Evolutionary conservation across 2,888 invertebrate genomes (phyloP).

Genomic region (Nephrocerus scutellatus): DNA sequence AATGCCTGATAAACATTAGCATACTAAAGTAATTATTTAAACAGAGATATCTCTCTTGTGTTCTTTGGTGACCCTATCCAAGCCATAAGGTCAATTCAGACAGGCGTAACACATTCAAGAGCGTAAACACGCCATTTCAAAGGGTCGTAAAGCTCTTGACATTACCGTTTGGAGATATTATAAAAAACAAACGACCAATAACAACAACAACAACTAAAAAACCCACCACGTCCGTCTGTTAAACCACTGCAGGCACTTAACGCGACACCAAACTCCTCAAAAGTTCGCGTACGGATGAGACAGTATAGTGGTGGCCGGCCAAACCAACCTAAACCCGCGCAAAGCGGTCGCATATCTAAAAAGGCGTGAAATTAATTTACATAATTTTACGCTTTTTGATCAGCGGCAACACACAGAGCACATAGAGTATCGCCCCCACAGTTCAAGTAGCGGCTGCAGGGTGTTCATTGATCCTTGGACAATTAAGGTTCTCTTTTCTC

Average conservation of each 20-base stretch:
- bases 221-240: too few species aligned
- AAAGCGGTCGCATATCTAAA: conserved; percentile 45
- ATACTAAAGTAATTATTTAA: too few species aligned
- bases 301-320: too few species aligned
- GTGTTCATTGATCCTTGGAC: conserved; percentile 27
- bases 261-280: too few species aligned
- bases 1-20: too few species aligned
- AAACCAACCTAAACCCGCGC: too few species aligned
- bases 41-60: too few species aligned
- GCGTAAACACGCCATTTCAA: conserved; percentile 23
- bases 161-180: too few species aligned
- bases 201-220: conserved; percentile 18
- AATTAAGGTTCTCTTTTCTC: conserved; percentile 18
- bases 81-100: conserved; percentile 1
- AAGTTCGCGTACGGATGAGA: too few species aligned
- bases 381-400: conserved; percentile 49
- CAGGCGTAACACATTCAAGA: conserved; percentile 7
- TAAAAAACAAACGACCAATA: conserved; percentile 13
- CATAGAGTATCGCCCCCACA: background rate
- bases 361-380: conserved; percentile 50
- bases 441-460: conserved; percentile 13
- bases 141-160: conserved; percentile 20
- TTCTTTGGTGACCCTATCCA: too few species aligned
- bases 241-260: too few species aligned
- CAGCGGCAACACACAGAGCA: conserved; percentile 17